phyloP scores from a whole-genome alignment of 2,113 vertebrate genomes.

The Microtus oregoni region DNA sequence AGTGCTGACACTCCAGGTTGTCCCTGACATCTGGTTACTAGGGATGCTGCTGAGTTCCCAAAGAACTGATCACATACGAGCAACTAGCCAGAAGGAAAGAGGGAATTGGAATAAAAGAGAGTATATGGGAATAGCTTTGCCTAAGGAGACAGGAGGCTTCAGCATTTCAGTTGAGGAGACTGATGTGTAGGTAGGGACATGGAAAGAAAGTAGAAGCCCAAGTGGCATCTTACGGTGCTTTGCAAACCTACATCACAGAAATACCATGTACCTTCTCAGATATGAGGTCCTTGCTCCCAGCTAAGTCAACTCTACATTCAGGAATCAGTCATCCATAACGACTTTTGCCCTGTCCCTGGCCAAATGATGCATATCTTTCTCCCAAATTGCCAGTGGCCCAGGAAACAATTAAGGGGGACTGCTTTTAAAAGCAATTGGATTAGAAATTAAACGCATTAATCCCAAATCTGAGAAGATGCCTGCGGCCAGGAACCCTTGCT shows the following conservation, averaged over 20 bases:
- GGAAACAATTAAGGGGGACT: background rate
- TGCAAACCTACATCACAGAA: background rate
- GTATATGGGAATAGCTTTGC: background rate
- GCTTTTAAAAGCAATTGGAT: background rate
- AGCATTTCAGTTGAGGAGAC: background rate
- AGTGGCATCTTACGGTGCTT: background rate
- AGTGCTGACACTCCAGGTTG: background rate
- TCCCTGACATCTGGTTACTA: background rate
- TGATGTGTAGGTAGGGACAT: accelerated
- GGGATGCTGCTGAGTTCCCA: background rate
- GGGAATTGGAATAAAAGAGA: background rate
- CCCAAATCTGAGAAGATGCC: background rate
- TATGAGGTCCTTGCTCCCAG: background rate
- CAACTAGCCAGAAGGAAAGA: background rate
- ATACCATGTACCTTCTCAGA: background rate
- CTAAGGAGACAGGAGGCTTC: background rate
- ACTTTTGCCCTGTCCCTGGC: background rate
- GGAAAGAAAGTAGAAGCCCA: background rate
- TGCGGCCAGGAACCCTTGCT: background rate
- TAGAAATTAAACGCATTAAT: background rate
- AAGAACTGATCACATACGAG: background rate
- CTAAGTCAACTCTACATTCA: background rate
- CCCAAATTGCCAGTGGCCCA: background rate
- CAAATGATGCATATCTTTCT: background rate
- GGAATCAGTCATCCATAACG: background rate